Evolutionary conservation across 2,888 invertebrate species (phyloP).

Genomic region (Drosophila merina): DNA sequence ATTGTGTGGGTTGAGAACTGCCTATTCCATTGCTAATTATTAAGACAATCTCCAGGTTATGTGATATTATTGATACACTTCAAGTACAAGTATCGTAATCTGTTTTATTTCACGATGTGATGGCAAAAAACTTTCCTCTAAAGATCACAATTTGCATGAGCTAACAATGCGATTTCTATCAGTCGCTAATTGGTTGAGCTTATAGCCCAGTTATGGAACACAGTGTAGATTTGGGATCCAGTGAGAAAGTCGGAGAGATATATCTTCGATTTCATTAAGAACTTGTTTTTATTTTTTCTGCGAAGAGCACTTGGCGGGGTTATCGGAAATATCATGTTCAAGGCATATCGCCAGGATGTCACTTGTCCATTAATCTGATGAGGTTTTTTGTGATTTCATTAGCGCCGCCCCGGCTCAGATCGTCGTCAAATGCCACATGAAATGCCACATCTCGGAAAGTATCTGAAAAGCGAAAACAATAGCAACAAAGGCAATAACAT

Average conservation of each 20-base stretch:
- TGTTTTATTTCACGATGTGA: slow-evolving; percentile 20
- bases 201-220: slow-evolving; percentile 33
- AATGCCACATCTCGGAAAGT: slow-evolving; percentile 34
- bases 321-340: slow-evolving; percentile 53
- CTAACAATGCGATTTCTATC: slow-evolving; percentile 26
- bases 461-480: slow-evolving; percentile 21
- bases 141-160: slow-evolving; percentile 33
- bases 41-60: too few species aligned
- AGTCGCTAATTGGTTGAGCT: slow-evolving; percentile 23
- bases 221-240: slow-evolving; percentile 54
- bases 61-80: too few species aligned
- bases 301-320: slow-evolving; percentile 29
- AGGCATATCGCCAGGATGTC: slow-evolving; percentile 75
- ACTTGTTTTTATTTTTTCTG: slow-evolving; percentile 50
- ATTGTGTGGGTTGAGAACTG: too few species aligned
- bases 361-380: slow-evolving; percentile 65
- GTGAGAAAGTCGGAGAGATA: slow-evolving; percentile 51
- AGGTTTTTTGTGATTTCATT: slow-evolving; percentile 64
- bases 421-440: slow-evolving; percentile 15
- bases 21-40: too few species aligned
- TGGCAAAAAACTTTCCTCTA: slow-evolving; percentile 14
- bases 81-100: slow-evolving; percentile 5
- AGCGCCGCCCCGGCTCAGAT: slow-evolving; percentile 51
- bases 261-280: slow-evolving; percentile 62
- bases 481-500: slow-evolving; percentile 52